These are phyloP conservation scores for Argyresthia albistria DNA, from an alignment of 2,888 invertebrate genomes.

Conservation along the genomic window DNA sequence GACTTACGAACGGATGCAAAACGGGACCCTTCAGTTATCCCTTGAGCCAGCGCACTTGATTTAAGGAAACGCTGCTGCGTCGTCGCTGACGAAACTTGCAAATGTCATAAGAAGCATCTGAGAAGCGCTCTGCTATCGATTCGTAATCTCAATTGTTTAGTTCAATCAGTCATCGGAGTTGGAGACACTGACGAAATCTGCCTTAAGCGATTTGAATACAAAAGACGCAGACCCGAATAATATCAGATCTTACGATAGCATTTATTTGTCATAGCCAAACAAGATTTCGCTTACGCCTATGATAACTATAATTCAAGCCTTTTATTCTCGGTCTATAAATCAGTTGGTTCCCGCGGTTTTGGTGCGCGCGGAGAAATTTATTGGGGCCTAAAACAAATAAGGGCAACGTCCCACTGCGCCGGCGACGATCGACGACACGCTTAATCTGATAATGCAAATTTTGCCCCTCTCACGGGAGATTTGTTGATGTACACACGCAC, in stretches of 20 bases:
- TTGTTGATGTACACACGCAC: neutral
- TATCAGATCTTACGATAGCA: neutral
- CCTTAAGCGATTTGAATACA: constrained; percentile 16
- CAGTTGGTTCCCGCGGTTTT: constrained; percentile 39
- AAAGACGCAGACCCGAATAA: constrained; percentile 3
- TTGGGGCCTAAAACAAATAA: constrained; percentile 46
- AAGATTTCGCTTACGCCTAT: too few species aligned
- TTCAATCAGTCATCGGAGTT: constrained; percentile 30
- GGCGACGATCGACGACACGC: constrained; percentile 9
- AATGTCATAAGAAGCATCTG: neutral
- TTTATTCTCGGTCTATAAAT: constrained; percentile 47
- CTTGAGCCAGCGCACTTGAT: constrained; percentile 39
- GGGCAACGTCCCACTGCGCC: constrained; percentile 43
- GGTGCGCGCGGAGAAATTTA: constrained; percentile 49
- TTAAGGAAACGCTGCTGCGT: constrained; percentile 57
- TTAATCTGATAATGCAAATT: constrained; percentile 16
- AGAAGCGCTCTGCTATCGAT: constrained; percentile 27
- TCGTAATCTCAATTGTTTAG: constrained; percentile 50
- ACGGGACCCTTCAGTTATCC: constrained; percentile 41
- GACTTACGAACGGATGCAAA: constrained; percentile 71
- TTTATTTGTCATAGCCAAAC: too few species aligned
- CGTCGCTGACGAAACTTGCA: constrained; percentile 23
- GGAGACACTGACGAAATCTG: constrained; percentile 12
- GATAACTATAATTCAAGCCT: constrained; percentile 20
- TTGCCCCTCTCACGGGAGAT: constrained; percentile 5